Evolutionary conservation across 1,140 invertebrate genomes (phyloP).

Genomic region (Dendrolimus punctatus): DNA sequence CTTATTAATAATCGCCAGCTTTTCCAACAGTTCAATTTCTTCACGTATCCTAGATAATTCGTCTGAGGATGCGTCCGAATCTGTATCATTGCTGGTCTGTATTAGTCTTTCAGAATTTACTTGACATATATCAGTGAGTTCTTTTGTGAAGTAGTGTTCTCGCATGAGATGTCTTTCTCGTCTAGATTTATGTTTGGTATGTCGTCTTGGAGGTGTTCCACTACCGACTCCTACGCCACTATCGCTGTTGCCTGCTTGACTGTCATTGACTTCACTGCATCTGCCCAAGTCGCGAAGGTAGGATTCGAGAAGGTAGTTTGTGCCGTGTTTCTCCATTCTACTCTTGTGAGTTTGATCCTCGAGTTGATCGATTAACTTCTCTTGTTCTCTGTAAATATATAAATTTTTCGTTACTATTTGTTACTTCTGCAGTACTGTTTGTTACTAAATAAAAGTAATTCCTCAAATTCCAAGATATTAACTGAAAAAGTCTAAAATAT

Average conservation of each 20-base stretch:
- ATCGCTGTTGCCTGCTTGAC: constrained; percentile 72
- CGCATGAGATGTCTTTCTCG: constrained; percentile 65
- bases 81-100: constrained; percentile 70
- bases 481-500: too few relatives aligned
- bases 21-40: constrained; percentile 79
- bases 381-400: constrained; percentile 78
- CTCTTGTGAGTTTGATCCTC: constrained; percentile 82
- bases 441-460: too few relatives aligned
- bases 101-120: constrained; percentile 67
- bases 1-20: constrained; percentile 81
- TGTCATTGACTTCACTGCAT: constrained; percentile 66
- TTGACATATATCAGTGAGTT: constrained; percentile 67
- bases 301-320: constrained; percentile 86
- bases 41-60: constrained; percentile 71
- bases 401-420: not conserved
- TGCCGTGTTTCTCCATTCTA: constrained; percentile 82
- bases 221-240: constrained; percentile 71
- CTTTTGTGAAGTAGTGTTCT: constrained; percentile 70
- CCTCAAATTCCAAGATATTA: too few relatives aligned
- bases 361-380: constrained; percentile 82
- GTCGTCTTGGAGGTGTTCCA: constrained; percentile 61
- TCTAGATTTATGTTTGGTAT: constrained; percentile 69
- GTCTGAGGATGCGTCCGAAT: constrained; percentile 65
- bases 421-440: too few relatives aligned
- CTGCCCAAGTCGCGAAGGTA: constrained; percentile 75